A percentile compares a stretch with the other conserved stretches of the same genome.
phyloP scores from a whole-genome alignment of 2,113 vertebrate species.

The Agapornis roseicollis region DNA sequence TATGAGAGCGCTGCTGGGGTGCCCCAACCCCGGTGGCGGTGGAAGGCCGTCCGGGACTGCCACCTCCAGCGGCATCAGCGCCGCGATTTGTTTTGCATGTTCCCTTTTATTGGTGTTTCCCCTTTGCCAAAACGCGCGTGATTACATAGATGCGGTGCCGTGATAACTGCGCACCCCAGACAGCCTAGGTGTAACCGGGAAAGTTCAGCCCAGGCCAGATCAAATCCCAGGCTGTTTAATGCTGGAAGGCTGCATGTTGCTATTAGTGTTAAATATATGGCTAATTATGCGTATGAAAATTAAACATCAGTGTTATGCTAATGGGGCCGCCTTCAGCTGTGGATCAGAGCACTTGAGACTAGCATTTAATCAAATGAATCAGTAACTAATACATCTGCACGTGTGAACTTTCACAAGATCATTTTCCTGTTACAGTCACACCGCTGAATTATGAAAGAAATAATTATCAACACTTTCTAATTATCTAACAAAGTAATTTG shows the following conservation, averaged over 20 bases:
- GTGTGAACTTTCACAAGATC: constrained; percentile 85
- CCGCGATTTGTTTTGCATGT: constrained; percentile 67
- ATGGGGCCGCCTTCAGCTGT: constrained; percentile 91
- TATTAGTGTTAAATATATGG: constrained; percentile 98
- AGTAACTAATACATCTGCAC: constrained; percentile 88
- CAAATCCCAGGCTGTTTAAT: constrained; percentile 80
- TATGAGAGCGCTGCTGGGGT: neutral
- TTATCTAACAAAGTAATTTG: constrained; percentile 79
- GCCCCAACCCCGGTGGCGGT: constrained; percentile 19
- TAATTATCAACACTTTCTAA: constrained; percentile 82
- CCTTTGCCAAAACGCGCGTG: constrained; percentile 74
- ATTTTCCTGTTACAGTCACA: constrained; percentile 74
- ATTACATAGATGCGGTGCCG: constrained; percentile 67
- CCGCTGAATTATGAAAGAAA: constrained; percentile 79
- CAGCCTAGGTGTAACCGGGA: constrained; percentile 68
- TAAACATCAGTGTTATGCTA: constrained; percentile 99
- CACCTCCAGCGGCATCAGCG: constrained; percentile 42
- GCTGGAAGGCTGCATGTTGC: constrained; percentile 85
- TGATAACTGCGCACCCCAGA: constrained; percentile 67
- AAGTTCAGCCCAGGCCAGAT: constrained; percentile 83
- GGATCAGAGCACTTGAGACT: constrained; percentile 89
- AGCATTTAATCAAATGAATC: constrained; percentile 95
- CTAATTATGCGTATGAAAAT: constrained; percentile 99
- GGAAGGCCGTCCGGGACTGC: neutral
- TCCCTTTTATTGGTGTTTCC: constrained; percentile 74